These are phyloP conservation scores for Drosophila lacertosa DNA, from an alignment of 1,140 invertebrate genomes.

Conservation along the genomic window DNA sequence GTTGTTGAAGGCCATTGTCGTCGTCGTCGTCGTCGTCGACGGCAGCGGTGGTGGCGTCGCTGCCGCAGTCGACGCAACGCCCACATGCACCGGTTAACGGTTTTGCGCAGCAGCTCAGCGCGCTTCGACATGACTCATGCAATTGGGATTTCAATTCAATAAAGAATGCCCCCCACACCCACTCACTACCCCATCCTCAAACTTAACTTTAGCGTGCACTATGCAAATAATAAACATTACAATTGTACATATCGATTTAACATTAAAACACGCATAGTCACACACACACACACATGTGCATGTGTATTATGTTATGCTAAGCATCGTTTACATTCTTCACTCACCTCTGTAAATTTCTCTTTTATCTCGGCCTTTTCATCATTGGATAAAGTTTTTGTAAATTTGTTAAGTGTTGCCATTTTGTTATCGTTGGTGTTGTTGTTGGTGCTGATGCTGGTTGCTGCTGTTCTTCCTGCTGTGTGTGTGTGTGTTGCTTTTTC, in stretches of 20 bases:
- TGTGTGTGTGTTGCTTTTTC: constrained; percentile 3
- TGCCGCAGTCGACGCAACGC: constrained; percentile 53
- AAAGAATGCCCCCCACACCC: constrained; percentile 2
- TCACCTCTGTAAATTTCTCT: constrained; percentile 83
- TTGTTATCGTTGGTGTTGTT: constrained; percentile 47
- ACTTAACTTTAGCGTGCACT: neutral
- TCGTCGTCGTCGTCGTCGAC: constrained; percentile 22
- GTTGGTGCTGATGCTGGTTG: constrained; percentile 21
- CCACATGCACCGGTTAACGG: constrained; percentile 77
- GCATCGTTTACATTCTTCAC: constrained; percentile 45
- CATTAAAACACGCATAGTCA: neutral
- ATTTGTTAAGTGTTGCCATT: constrained; percentile 82
- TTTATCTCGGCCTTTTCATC: constrained; percentile 83
- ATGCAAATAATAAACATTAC: neutral
- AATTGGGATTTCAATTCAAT: constrained; percentile 60
- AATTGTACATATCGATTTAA: constrained; percentile 34
- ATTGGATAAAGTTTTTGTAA: constrained; percentile 81
- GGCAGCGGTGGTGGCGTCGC: constrained; percentile 34
- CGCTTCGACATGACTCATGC: constrained; percentile 60
- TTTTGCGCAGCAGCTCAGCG: constrained; percentile 24
- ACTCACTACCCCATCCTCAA: constrained; percentile 1
- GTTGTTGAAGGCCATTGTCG: constrained; percentile 75
- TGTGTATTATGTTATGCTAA: constrained; percentile 2
- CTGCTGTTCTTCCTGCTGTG: constrained; percentile 14
- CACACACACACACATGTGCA: neutral